Percentiles rank a stretch among this genome's conserved stretches.
Evolutionary conservation across 2,113 vertebrate genomes (phyloP).

Genomic region (Heterotilapia buettikoferi): DNA sequence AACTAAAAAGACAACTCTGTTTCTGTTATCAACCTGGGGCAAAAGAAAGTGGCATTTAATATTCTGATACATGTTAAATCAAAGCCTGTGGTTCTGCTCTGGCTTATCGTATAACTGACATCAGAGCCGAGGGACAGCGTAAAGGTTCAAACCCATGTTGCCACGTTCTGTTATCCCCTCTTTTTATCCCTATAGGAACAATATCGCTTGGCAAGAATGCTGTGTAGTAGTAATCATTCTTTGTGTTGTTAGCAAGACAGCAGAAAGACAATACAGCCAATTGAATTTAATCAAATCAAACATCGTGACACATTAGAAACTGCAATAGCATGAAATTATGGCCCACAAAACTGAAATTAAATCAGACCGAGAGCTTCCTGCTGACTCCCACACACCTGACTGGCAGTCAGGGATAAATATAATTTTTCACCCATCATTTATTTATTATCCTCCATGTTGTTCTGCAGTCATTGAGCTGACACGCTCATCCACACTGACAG

Average conservation of each 20-base stretch:
- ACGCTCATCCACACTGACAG: neutral
- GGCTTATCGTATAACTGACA: neutral
- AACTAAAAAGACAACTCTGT: neutral
- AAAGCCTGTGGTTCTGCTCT: neutral
- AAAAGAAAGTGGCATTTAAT: conserved; percentile 5
- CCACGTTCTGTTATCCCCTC: neutral
- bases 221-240: neutral
- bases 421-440: conserved; percentile 37
- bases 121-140: neutral
- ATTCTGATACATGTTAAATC: conserved; percentile 23
- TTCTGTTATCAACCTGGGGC: neutral
- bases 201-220: neutral
- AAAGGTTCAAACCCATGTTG: neutral
- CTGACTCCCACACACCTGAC: conserved; percentile 16
- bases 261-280: neutral
- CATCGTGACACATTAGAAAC: neutral
- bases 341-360: conserved; percentile 13
- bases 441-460: conserved; percentile 27
- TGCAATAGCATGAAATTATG: neutral
- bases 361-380: neutral
- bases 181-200: neutral
- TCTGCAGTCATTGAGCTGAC: conserved; percentile 18
- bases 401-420: conserved; percentile 21
- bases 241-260: neutral
- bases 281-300: neutral